A percentile compares a stretch with the other conserved stretches of the same genome.
phyloP scores from a whole-genome alignment of 2,113 vertebrate species.

The Centrocercus urophasianus region DNA sequence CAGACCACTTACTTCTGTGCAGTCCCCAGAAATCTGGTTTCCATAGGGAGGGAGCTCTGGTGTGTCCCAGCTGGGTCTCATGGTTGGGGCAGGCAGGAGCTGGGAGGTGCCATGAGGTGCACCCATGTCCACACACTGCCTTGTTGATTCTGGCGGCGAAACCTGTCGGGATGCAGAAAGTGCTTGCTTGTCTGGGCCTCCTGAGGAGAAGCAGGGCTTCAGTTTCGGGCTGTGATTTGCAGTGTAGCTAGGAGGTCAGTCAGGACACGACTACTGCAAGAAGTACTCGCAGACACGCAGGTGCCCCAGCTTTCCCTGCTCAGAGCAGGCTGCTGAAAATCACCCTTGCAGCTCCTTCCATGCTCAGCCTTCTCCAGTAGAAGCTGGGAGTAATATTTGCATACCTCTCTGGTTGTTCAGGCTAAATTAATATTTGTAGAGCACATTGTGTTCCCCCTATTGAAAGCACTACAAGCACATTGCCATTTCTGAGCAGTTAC shows the following conservation, averaged over 20 bases:
- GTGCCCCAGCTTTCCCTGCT: background rate
- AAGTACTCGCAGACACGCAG: background rate
- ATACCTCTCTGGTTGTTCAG: slow-evolving; percentile 45
- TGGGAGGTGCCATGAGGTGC: background rate
- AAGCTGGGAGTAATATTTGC: slow-evolving; percentile 45
- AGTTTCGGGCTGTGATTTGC: background rate
- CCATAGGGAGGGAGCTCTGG: background rate
- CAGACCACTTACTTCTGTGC: background rate
- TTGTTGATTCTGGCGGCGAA: background rate
- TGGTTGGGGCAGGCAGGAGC: background rate
- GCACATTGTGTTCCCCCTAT: slow-evolving; percentile 20
- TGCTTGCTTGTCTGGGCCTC: background rate
- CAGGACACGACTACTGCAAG: background rate
- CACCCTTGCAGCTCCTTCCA: background rate
- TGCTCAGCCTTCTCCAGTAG: background rate
- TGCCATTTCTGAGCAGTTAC: slow-evolving; percentile 37
- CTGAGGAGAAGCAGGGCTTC: background rate
- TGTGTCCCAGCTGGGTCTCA: fast-evolving
- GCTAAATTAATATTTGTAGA: slow-evolving; percentile 65
- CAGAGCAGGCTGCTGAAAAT: slow-evolving; percentile 18
- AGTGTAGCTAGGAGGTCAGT: background rate
- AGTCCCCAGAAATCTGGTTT: background rate
- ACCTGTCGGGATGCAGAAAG: background rate
- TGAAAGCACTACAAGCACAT: background rate
- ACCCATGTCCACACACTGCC: background rate